Conservation (phyloP, 2,797 vertebrate species). For the Astyanax mexicanus region DNA sequence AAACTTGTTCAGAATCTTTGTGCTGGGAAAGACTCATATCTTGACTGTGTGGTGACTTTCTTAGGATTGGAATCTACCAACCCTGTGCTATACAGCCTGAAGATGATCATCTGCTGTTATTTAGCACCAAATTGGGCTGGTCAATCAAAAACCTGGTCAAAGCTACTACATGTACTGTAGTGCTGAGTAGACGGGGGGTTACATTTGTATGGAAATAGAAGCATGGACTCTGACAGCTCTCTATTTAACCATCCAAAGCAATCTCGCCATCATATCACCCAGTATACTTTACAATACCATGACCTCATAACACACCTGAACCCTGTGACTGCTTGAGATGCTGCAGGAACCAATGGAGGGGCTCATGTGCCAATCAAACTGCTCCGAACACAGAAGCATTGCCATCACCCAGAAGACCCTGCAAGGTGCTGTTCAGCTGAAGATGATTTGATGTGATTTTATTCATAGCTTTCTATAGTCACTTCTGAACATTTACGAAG, state of each 20-base stretch:
- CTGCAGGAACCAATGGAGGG: constrained; percentile 7
- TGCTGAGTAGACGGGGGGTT: too few species aligned
- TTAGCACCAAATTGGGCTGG: too few species aligned
- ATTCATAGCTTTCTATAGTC: constrained; percentile 1
- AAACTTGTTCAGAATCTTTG: too few species aligned
- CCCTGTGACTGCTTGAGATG: not conserved
- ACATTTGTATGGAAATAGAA: constrained; percentile 15
- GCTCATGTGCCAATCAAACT: constrained; percentile 29
- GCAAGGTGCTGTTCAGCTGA: not conserved
- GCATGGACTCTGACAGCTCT: not conserved
- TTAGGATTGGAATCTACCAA: too few species aligned
- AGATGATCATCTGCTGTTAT: too few species aligned
- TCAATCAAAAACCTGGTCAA: too few species aligned
- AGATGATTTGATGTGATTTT: not conserved
- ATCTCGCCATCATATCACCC: not conserved
- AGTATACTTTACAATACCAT: constrained; percentile 2
- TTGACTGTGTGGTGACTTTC: too few species aligned
- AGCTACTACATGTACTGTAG: too few species aligned
- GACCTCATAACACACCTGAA: constrained; percentile 10
- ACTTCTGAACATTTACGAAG: not conserved
- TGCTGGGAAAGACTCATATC: too few species aligned
- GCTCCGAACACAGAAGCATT: not conserved
- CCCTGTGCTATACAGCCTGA: too few species aligned
- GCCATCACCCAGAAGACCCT: constrained; percentile 4
- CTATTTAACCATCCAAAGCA: not conserved